phyloP scores from a whole-genome alignment of 2,888 invertebrate species.

The Minunthozetes semirufus region DNA sequence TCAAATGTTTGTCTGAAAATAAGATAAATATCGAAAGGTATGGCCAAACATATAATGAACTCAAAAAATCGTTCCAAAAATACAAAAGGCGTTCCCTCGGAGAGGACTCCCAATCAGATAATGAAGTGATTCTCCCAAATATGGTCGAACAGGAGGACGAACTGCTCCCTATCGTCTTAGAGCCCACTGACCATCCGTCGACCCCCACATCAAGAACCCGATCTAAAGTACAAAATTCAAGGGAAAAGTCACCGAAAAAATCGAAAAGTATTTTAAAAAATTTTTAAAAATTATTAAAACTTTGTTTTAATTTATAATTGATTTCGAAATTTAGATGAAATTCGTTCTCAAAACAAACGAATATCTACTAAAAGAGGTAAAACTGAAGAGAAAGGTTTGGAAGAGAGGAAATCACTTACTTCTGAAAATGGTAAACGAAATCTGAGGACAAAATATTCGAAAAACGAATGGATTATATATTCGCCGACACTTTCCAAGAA shows the following conservation, averaged over 20 bases:
- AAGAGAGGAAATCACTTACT: not conserved
- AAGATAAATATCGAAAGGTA: not conserved
- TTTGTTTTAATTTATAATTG: not conserved
- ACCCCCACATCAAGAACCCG: not conserved
- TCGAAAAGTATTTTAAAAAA: too few species aligned
- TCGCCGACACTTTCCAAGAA: not conserved
- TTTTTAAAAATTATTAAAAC: not conserved
- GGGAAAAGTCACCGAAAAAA: too few species aligned
- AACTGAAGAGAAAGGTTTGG: not conserved
- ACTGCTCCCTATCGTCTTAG: not conserved
- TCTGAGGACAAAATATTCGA: not conserved
- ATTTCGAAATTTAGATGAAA: not conserved
- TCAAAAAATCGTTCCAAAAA: not conserved
- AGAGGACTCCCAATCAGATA: slow-evolving; percentile 39
- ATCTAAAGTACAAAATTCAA: not conserved
- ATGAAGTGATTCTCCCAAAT: slow-evolving; percentile 47
- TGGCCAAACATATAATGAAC: not conserved
- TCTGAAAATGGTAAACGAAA: not conserved
- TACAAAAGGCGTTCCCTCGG: not conserved
- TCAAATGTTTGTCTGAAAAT: not conserved
- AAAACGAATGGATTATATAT: not conserved
- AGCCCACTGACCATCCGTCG: not conserved
- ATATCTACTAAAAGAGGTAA: not conserved
- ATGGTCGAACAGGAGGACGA: slow-evolving; percentile 34
- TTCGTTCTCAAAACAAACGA: not conserved